Evolutionary conservation across 2,113 vertebrate genomes (phyloP).

Genomic region (Guaruba guarouba): DNA sequence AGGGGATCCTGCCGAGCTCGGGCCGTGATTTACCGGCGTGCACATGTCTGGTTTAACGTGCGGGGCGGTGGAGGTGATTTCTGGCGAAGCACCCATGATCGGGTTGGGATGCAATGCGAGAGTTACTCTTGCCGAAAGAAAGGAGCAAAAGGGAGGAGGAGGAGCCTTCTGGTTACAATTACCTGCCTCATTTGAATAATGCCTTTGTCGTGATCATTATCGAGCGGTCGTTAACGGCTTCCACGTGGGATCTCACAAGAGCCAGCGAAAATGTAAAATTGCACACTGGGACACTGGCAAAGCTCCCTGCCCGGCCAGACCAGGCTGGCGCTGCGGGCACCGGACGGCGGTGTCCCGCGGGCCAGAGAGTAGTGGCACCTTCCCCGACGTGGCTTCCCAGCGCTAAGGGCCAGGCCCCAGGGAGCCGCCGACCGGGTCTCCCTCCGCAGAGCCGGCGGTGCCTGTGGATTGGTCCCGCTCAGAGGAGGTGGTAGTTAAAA

Average conservation of each 20-base stretch:
- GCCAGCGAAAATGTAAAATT: conserved; percentile 5
- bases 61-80: neutral
- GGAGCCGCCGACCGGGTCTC: neutral
- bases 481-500: neutral
- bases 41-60: neutral
- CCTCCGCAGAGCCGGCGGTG: neutral
- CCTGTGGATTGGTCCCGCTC: neutral
- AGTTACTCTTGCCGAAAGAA: neutral
- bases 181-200: conserved; percentile 79
- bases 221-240: conserved; percentile 67
- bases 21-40: neutral
- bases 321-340: neutral
- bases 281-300: neutral
- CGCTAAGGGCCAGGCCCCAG: too few species aligned
- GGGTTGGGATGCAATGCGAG: neutral
- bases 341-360: too few species aligned
- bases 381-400: neutral
- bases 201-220: conserved; percentile 74
- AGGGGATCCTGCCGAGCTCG: neutral
- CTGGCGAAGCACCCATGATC: neutral
- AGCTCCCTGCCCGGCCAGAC: neutral
- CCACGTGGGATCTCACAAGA: conserved; percentile 64
- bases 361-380: neutral
- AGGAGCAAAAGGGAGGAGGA: neutral
- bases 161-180: conserved; percentile 75